Percentiles rank a stretch among this genome's conserved stretches.
Conservation (phyloP, 2,113 vertebrate species). For the Callipepla squamata region DNA sequence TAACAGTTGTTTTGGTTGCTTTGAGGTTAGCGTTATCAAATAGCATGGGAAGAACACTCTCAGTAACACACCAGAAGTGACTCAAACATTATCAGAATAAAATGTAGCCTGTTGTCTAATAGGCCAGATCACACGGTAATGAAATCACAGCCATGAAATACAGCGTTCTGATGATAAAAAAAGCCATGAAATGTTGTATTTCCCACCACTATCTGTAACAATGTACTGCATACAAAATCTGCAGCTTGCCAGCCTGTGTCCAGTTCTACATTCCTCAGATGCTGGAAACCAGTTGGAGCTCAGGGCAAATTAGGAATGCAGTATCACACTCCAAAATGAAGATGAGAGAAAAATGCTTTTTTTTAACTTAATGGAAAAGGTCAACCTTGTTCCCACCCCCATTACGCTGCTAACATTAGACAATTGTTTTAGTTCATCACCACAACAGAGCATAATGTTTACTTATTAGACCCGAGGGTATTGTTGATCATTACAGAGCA, state of each 20-base stretch:
- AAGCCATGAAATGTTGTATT: constrained; percentile 12
- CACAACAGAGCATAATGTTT: constrained; percentile 70
- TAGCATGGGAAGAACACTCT: neutral
- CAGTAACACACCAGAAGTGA: neutral
- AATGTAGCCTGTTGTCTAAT: neutral
- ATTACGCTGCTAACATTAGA: constrained; percentile 46
- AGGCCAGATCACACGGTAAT: neutral
- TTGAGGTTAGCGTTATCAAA: neutral
- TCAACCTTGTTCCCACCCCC: constrained; percentile 49
- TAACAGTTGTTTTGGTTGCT: neutral
- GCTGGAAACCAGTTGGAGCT: constrained; percentile 34
- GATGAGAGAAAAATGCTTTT: constrained; percentile 51
- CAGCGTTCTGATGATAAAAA: neutral
- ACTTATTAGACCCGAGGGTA: constrained; percentile 71
- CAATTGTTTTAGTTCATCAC: constrained; percentile 70
- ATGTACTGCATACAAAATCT: constrained; percentile 21
- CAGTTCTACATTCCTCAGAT: constrained; percentile 26
- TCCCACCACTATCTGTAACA: constrained; percentile 37
- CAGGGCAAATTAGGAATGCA: constrained; percentile 62
- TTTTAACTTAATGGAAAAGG: constrained; percentile 59
- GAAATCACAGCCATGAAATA: constrained; percentile 33
- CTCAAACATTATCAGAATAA: neutral
- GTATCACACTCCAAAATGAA: constrained; percentile 20
- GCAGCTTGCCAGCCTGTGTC: constrained; percentile 23
- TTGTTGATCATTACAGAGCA: constrained; percentile 67